Base-by-base conservation (phyloP, 1,140 invertebrate species). In the Helicorthomorpha holstii region DNA sequence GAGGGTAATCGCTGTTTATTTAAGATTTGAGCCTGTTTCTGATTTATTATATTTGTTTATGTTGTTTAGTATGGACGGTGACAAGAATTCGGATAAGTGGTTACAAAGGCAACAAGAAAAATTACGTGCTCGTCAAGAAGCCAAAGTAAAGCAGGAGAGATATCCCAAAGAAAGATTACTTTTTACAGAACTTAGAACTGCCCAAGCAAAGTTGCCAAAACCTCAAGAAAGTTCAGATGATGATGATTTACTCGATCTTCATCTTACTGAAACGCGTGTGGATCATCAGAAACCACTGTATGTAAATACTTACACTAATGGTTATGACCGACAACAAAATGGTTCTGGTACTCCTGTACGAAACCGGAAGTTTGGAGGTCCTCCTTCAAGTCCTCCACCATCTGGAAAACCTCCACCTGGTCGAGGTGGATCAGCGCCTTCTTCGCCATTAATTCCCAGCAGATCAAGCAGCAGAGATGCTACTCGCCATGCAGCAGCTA, bases 71-170 rank as follows among this genome's bases (percentile, higher is more conserved):
- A 22, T n/a, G n/a, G 7, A 34, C 29, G 29, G 16, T 34, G 16
- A 7, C 7, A 16, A 7, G 29, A 16, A 34, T 16, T 16, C 29
- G 7, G 16, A 34, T 47, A 82, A 80, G 21, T 85, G 82, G 82
- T 66, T 85, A 49, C 81, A 83, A 62, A 73, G 80, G 54, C 82
- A 86, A 60, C 82, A 86, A 61, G 73, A 81, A 60, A 84, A 84
- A 60, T 69, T 86, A 1, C 72, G 77, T 60, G 75, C 80, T 64
- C 66, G 79, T 63, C 67, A 76, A 68, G 75, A 81, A 64, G 66
- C 76, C 34, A 75, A 79, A 53, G 69, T 77, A 50, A 71, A 77
- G 56, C 74, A 78, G 44, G 81, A 82, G 67, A 71, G 82, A 56
- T 74, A 79, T 54, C 80, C 80, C 56, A 75, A 77, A 55, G 81